These are phyloP conservation scores for Notoglanidium macrostoma DNA, from an alignment of 2,797 vertebrate genomes.

Conservation along the genomic window DNA sequence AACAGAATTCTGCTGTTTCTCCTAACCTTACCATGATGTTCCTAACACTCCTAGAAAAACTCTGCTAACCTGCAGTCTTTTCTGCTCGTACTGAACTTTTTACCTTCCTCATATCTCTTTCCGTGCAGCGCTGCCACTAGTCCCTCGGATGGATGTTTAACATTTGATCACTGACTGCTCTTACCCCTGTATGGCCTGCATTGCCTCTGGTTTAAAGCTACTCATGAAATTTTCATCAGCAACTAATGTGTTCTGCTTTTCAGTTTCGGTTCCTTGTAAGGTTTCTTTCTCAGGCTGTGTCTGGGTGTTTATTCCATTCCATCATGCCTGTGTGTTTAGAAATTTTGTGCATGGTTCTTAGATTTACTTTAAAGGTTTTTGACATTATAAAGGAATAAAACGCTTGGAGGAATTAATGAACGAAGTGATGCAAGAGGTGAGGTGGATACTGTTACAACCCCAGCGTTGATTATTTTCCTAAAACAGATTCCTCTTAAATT, in stretches of 20 bases:
- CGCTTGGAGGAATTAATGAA: not conserved
- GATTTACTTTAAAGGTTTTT: not conserved
- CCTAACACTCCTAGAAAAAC: not conserved
- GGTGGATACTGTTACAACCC: not conserved
- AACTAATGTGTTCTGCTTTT: constrained; percentile 24
- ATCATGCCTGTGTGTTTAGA: not conserved
- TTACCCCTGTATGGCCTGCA: not conserved
- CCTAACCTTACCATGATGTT: not conserved
- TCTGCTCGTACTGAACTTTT: not conserved
- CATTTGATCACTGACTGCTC: not conserved
- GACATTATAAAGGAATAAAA: not conserved
- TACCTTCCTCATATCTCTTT: not conserved
- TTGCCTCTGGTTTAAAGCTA: constrained; percentile 15
- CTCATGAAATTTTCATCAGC: constrained; percentile 26
- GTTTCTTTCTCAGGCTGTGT: not conserved
- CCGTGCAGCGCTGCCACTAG: not conserved
- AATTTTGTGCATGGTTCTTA: not conserved
- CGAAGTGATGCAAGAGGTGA: not conserved
- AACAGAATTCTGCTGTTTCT: not conserved
- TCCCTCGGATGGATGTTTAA: not conserved
- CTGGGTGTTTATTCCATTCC: not conserved
- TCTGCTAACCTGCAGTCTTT: too few species aligned
- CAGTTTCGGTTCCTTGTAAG: not conserved
- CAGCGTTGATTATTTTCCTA: not conserved
- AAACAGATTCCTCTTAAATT: not conserved